Conservation (phyloP, 2,888 invertebrate genomes). For the Clepsis dumicolana region DNA sequence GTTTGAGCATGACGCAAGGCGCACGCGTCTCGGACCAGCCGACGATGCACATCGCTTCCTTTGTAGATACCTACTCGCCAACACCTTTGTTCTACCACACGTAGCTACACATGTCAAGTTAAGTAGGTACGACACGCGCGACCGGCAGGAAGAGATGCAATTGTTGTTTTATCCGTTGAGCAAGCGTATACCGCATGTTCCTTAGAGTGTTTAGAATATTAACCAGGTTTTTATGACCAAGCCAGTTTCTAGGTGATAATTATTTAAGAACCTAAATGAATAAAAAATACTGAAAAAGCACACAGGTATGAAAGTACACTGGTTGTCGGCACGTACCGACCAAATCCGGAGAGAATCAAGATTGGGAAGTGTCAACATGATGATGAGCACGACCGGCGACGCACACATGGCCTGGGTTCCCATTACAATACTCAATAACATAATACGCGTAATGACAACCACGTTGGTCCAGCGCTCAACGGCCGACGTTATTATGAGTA, state of each 20-base stretch:
- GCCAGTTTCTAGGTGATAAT: background rate
- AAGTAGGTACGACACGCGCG: background rate
- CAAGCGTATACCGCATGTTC: background rate
- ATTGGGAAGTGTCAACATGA: background rate
- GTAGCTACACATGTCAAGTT: background rate
- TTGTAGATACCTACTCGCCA: constrained; percentile 6
- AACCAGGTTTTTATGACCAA: background rate
- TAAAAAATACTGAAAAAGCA: background rate
- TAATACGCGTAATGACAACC: constrained; percentile 44
- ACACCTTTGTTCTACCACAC: constrained; percentile 23
- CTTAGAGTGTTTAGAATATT: background rate
- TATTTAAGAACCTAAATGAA: too few relatives aligned
- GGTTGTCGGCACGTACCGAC: background rate
- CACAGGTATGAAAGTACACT: background rate
- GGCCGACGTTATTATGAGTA: constrained; percentile 46
- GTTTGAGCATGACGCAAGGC: constrained; percentile 45
- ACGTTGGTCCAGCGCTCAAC: constrained; percentile 37
- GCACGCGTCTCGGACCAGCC: constrained; percentile 26
- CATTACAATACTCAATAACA: constrained; percentile 54
- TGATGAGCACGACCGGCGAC: background rate
- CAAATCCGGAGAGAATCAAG: background rate
- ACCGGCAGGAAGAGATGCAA: background rate
- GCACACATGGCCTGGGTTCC: constrained; percentile 56
- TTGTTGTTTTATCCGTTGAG: background rate
- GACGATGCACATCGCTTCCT: constrained; percentile 18